A percentile compares a stretch with the other conserved stretches of the same genome.
phyloP scores from a whole-genome alignment of 2,113 vertebrate species.

The Serinus canaria region DNA sequence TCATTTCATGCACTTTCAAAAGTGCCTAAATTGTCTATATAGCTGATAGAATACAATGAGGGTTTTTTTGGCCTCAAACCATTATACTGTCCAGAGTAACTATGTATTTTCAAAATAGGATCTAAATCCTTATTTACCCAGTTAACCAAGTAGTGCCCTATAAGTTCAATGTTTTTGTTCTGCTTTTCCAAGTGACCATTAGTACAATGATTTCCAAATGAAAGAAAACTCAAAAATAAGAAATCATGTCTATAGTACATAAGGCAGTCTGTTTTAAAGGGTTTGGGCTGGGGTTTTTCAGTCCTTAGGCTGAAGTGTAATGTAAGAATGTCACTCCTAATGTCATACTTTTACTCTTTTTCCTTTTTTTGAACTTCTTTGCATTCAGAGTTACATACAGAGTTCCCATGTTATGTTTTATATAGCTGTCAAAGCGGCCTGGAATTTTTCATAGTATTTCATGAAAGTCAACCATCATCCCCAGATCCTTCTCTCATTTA shows the following conservation, averaged over 20 bases:
- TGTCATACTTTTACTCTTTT: not conserved
- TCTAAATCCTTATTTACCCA: not conserved
- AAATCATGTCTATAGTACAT: not conserved
- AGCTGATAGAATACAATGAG: not conserved
- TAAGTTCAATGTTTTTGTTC: not conserved
- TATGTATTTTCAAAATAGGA: slow-evolving; percentile 7
- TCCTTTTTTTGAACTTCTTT: not conserved
- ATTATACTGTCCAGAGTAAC: not conserved
- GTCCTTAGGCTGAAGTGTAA: not conserved
- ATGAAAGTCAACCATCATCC: not conserved
- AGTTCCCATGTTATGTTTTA: not conserved
- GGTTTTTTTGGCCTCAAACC: not conserved
- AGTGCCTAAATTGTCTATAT: not conserved
- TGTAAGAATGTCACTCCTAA: not conserved
- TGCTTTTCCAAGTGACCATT: not conserved
- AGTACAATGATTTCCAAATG: not conserved
- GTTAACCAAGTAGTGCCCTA: not conserved
- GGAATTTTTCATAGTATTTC: not conserved
- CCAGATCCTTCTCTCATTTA: not conserved
- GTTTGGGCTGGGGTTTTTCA: not conserved
- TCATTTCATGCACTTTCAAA: slow-evolving; percentile 12
- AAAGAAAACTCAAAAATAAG: slow-evolving; percentile 2
- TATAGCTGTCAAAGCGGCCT: not conserved
- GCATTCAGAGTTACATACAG: not conserved
- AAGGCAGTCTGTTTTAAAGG: not conserved